phyloP scores from a whole-genome alignment of 2,888 invertebrate genomes.

The Oithona nana region DNA sequence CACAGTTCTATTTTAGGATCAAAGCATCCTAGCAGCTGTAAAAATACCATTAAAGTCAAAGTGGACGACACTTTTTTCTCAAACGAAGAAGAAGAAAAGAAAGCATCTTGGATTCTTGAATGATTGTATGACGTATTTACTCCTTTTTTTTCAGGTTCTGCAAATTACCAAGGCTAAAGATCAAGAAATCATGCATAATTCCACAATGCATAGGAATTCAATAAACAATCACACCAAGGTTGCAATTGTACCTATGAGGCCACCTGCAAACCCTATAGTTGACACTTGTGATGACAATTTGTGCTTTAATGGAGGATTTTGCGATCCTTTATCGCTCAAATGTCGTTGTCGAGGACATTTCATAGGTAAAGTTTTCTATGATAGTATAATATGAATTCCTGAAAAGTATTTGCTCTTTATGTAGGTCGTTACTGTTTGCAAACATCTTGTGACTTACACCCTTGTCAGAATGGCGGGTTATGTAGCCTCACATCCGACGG shows the following conservation, averaged over 20 bases:
- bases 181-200: neutral
- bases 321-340: slow-evolving; percentile 21
- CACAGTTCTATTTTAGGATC: too few species aligned
- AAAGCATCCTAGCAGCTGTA: too few species aligned
- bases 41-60: too few species aligned
- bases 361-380: slow-evolving; percentile 38
- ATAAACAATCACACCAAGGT: neutral
- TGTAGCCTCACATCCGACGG: slow-evolving; percentile 22
- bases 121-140: too few species aligned
- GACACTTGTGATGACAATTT: slow-evolving; percentile 11
- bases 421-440: slow-evolving; percentile 53
- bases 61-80: too few species aligned
- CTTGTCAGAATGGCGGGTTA: slow-evolving; percentile 41
- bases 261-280: neutral
- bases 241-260: neutral
- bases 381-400: neutral
- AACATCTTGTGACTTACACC: slow-evolving; percentile 50
- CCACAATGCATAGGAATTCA: too few species aligned
- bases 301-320: slow-evolving; percentile 14
- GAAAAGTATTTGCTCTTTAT: slow-evolving; percentile 19
- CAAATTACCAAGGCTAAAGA: neutral
- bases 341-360: slow-evolving; percentile 52
- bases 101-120: too few species aligned
- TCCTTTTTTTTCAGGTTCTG: neutral
- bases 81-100: too few species aligned